Conservation (phyloP, 1,140 invertebrate species). For the Dinoponera quadriceps region DNA sequence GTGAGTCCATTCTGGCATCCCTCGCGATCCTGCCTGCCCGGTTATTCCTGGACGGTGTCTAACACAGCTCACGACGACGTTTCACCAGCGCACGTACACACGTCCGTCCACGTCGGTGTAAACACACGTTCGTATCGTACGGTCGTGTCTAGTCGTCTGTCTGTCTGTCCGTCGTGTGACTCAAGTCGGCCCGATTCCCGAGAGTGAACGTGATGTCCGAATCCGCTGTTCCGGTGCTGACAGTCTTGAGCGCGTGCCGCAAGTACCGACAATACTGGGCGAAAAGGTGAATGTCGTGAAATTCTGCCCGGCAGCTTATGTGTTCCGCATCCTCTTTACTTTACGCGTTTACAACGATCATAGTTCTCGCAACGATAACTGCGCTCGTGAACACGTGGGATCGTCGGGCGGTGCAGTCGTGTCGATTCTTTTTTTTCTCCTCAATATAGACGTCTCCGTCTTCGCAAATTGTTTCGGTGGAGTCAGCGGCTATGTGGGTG, state of each 20-base stretch:
- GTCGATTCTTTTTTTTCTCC: not conserved
- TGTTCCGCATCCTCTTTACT: not conserved
- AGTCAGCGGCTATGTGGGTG: not conserved
- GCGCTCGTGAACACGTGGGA: constrained; percentile 6
- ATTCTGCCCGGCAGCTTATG: not conserved
- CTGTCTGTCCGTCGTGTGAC: not conserved
- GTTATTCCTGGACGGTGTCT: constrained; percentile 37
- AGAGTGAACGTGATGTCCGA: not conserved
- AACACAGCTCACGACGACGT: constrained; percentile 60
- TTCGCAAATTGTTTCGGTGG: not conserved
- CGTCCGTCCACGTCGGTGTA: constrained; percentile 45
- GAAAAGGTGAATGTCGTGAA: not conserved
- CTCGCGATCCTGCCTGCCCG: constrained; percentile 8
- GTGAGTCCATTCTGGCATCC: constrained; percentile 70
- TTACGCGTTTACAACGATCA: not conserved
- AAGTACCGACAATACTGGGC: not conserved
- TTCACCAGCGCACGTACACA: constrained; percentile 47
- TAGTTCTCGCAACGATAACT: not conserved
- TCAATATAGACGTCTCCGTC: not conserved
- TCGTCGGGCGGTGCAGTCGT: not conserved
- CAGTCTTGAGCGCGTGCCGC: not conserved
- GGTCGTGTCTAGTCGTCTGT: not conserved
- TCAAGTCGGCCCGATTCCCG: not conserved
- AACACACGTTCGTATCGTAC: constrained; percentile 57
- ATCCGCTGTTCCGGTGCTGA: not conserved